Conservation (phyloP, 2,113 vertebrate species). For the Carettochelys insculpta region DNA sequence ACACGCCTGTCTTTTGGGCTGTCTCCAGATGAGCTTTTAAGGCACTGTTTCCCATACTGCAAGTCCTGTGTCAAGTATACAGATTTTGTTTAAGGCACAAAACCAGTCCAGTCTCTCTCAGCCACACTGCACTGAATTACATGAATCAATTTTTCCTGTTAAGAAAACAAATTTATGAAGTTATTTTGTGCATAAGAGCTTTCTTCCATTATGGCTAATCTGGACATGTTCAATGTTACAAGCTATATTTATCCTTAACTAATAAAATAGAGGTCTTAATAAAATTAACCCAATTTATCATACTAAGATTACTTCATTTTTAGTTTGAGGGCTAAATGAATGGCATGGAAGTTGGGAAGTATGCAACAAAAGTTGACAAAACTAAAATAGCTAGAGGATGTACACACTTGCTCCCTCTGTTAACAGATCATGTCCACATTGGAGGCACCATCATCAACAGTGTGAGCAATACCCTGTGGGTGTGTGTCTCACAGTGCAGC, state of each 20-base stretch:
- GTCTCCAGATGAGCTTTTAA: conserved; percentile 97
- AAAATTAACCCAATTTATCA: neutral
- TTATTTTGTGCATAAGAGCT: rapidly evolving
- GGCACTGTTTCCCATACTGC: conserved; percentile 93
- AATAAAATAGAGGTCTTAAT: neutral
- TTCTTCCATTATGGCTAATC: neutral
- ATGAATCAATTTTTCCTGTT: neutral
- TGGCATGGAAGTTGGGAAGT: neutral
- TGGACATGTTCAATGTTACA: neutral
- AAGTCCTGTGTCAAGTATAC: neutral
- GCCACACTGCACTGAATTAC: neutral
- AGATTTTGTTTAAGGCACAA: rapidly evolving
- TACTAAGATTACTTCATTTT: neutral
- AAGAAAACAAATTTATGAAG: neutral
- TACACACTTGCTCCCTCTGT: no score
- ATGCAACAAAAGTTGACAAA: neutral
- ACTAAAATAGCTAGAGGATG: no score
- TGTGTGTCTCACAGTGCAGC: no score
- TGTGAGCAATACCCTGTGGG: no score
- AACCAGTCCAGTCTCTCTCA: neutral
- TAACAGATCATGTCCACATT: rapidly evolving
- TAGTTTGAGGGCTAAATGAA: neutral
- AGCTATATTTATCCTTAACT: rapidly evolving
- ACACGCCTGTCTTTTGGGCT: conserved; percentile 97
- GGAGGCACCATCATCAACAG: no score